Evolutionary conservation across 2,113 vertebrate species (phyloP).

Genomic region (Protobothrops flavoviridis): DNA sequence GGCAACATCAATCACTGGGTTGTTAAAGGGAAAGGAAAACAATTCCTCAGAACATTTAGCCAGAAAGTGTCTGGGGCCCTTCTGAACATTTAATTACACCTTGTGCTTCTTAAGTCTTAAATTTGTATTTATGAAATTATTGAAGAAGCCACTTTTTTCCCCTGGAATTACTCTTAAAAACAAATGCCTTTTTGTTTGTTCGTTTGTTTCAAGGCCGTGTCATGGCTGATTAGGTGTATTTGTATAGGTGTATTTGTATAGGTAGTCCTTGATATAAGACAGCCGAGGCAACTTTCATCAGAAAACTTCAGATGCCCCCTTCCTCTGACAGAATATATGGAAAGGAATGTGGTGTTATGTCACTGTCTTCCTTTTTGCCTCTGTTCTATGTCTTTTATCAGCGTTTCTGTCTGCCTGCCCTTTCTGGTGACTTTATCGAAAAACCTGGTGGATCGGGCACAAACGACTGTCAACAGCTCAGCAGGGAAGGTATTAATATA

Average conservation of each 20-base stretch:
- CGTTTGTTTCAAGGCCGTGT: background rate
- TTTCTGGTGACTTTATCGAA: constrained; percentile 64
- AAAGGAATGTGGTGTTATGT: background rate
- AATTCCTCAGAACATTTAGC: background rate
- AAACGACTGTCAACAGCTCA: constrained; percentile 15
- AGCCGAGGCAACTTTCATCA: background rate
- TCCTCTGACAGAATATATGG: background rate
- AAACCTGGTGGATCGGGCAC: constrained; percentile 49
- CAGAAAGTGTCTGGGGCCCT: background rate
- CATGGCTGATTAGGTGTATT: background rate
- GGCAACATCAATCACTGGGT: background rate
- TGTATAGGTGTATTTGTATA: background rate
- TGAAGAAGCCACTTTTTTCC: background rate
- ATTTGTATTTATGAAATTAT: background rate
- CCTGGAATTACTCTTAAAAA: background rate
- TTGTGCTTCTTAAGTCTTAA: background rate
- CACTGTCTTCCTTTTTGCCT: background rate
- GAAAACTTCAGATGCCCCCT: background rate
- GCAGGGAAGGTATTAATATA: constrained; percentile 54
- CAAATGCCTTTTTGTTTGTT: background rate
- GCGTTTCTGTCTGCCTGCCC: constrained; percentile 78
- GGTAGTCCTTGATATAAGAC: background rate
- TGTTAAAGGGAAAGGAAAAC: background rate
- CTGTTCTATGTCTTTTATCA: constrained; percentile 51
- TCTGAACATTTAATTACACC: background rate